Evolutionary conservation across 1,140 invertebrate genomes (phyloP), one percentile per base, ranked within the genome.

Genomic region (Bombus confusus): DNA sequence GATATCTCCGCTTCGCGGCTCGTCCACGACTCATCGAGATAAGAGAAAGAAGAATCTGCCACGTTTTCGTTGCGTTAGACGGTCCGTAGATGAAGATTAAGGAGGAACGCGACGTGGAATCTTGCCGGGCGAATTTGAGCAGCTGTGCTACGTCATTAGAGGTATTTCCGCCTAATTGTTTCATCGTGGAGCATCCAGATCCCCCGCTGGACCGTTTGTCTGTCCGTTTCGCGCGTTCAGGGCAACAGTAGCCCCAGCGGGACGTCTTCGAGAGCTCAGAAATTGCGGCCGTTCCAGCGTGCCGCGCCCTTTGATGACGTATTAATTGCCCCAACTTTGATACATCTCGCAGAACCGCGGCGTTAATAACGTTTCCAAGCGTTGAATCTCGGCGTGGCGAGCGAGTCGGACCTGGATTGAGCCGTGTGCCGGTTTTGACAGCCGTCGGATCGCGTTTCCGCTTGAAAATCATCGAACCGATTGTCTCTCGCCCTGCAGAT

Each of bases 121-220:
- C 85, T 90, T 87, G 75, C 75, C 57, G 83, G 76, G 78, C 86
- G 75, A 90, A 90, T 90, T 90, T 83, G 79, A 87, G 62, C 79
- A 90, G 83, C 79, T 87, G 83, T 83, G 80, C 52, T 76, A 79
- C 85, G 87, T 88, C 88, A 91, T 91, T 91, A 91, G 90, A 86
- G 83, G 86, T 85, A 82, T 91, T 91, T 87, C 86, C 76, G 59
- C 75, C 82, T 90, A 91, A 91, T 91, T 91, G 91, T 90, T 91
- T 87, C 80, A 86, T 41, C 86, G 76, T 74, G 87, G 68, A 80
- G 79, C 52, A 80, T 78, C 87, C 43, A 74, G 76, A 71, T 74
- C 77, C 34, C 71, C 47, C 39, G 37, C 13, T 34, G 31, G 8
- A 64, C 47, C 43, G 15, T 64, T 41, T 47, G 34, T 47, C 25